Evolutionary conservation across 2,888 invertebrate species (phyloP).

Genomic region (Amphipyra berbera): DNA sequence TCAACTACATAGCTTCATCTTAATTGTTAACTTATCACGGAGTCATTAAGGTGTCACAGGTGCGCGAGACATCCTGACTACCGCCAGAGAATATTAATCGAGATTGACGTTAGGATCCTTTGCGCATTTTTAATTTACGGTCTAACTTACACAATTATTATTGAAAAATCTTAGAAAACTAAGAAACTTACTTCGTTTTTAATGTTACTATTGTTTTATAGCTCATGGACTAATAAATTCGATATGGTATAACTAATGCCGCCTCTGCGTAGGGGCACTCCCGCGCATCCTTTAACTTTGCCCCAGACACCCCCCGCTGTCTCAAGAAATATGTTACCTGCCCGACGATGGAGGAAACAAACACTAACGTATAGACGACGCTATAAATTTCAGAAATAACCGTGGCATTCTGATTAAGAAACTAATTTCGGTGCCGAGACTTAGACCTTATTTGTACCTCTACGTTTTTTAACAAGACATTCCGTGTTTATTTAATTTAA

Average conservation of each 20-base stretch:
- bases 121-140: slow-evolving; percentile 45
- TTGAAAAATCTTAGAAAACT: slow-evolving; percentile 6
- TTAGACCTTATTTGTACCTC: slow-evolving; percentile 66
- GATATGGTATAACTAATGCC: slow-evolving; percentile 55
- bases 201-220: slow-evolving; percentile 51
- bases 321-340: slow-evolving; percentile 83
- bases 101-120: slow-evolving; percentile 36
- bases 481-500: slow-evolving; percentile 58
- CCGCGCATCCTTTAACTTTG: slow-evolving; percentile 71
- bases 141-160: slow-evolving; percentile 21
- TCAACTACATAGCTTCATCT: slow-evolving; percentile 36
- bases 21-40: slow-evolving; percentile 51
- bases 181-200: slow-evolving; percentile 1
- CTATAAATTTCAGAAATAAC: slow-evolving; percentile 83
- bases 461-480: slow-evolving; percentile 62
- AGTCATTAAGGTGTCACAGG: slow-evolving; percentile 54
- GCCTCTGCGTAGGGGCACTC: slow-evolving; percentile 59
- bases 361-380: slow-evolving; percentile 81
- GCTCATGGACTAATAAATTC: slow-evolving; percentile 54
- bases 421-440: slow-evolving; percentile 76
- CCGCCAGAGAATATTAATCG: slow-evolving; percentile 50
- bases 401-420: slow-evolving; percentile 82
- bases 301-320: slow-evolving; percentile 83
- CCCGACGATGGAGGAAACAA: slow-evolving; percentile 80
- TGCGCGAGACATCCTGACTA: slow-evolving; percentile 53